Evolutionary conservation across 2,113 vertebrate genomes (phyloP).

Genomic region (Donacobius atricapilla): DNA sequence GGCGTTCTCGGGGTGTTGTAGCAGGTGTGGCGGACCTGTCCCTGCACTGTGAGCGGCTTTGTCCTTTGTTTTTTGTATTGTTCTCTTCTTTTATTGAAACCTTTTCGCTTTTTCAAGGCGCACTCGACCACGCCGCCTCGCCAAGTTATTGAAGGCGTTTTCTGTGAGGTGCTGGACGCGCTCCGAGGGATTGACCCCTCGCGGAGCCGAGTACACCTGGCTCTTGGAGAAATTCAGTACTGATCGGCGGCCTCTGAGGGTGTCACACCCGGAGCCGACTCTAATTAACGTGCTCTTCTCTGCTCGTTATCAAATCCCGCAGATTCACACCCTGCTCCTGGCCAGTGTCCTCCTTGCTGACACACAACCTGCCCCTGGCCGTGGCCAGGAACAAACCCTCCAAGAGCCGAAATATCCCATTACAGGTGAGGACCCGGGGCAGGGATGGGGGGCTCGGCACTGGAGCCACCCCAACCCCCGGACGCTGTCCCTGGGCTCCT

Average conservation of each 20-base stretch:
- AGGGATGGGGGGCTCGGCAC: fast-evolving
- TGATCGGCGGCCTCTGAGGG: neutral
- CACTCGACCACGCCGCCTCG: no score
- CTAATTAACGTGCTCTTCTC: neutral
- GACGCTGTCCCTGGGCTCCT: neutral
- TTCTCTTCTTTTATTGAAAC: no score
- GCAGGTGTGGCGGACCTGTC: no score
- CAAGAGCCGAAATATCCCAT: neutral
- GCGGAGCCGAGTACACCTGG: no score
- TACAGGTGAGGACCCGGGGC: neutral
- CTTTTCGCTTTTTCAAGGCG: no score
- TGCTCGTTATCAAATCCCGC: fast-evolving
- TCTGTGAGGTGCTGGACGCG: no score
- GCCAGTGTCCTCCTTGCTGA: neutral
- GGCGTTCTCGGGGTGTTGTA: no score
- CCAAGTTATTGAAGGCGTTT: no score
- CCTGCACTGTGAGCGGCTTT: no score
- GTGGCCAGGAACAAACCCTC: neutral
- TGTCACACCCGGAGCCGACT: neutral
- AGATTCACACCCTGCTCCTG: fast-evolving
- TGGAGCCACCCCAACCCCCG: neutral
- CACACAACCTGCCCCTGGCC: fast-evolving
- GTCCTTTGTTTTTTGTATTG: no score
- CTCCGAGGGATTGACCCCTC: no score
- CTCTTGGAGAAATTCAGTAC: no score